Base-by-base conservation (phyloP, 2,888 invertebrate species). In the Cephus spinipes region DNA sequence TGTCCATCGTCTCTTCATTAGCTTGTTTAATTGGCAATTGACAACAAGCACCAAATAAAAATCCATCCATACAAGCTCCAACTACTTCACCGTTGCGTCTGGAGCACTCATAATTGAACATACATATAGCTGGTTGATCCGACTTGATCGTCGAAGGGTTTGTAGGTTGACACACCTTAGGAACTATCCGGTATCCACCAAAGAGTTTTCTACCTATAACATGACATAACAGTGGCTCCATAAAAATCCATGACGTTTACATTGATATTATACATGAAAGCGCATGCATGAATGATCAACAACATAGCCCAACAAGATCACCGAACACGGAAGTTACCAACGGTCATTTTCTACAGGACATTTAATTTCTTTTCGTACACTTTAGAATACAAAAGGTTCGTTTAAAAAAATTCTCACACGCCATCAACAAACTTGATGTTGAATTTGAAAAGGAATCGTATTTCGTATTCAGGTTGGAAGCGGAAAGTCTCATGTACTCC, bases 41-140 rank as follows among this genome's bases (percentile, higher is more conserved):
- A 88, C 98, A 98, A 91, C 98, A 98, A 0, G 98, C 97, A 1
- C 98, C 98, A 87, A 97, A 97, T n/a, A 97, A 93, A 90, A 97
- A 97, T 0, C 98, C 97, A 87, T 98, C 97, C 95, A 97, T 97
- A 88, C 98, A 98, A 0, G 97, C 96, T 0, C 97, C 97, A 0
- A 98, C 96, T 83, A 97, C 96, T 89, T 96, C 95, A 0, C 98
- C 98, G 0, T 94, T 94, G 81, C 96, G 93, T 84, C 95, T 95
- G 1, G 93, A 93, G 89, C 98, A 98, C 89, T 98, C 97, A 88
- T 97, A 97, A 92, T 98, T 97, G 93, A 98, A 98, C 98, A 98
- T 98, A 92, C 98, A 98, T 87, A 97, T 95, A 69, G 96, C 96
- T 69, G 95, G 95, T 1, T 96, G 95, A 84, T 93, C 93, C 6